Base-by-base conservation (phyloP, 2,797 vertebrate genomes). In the Sciurus vulgaris region DNA sequence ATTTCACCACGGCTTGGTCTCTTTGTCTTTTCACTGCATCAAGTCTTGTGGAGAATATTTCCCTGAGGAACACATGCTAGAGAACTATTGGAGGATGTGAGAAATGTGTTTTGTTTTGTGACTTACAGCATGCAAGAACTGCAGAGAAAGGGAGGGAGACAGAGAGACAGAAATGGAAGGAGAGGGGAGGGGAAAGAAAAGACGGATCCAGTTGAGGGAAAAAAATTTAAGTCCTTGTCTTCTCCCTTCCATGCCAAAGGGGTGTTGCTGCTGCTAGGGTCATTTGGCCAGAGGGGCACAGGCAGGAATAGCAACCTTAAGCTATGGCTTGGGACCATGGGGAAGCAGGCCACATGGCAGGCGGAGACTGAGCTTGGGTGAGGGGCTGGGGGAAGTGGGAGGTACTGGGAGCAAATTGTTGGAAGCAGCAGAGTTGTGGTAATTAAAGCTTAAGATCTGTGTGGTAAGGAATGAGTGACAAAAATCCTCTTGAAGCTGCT, bases 1-100 rank as follows among this genome's bases (percentile, higher is more conserved):
- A 96, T 96, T 96, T 85, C 0, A 0, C 83, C 76, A 95, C 14
- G 9, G 18, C 87, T 69, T 86, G 18, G 86, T 86, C 65, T 56
- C 0, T 70, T 89, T 65, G 24, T 87, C 41, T 96, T 98, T 98
- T 92, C 69, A 86, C 18, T 77, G 78, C 61, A 94, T 96, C 93
- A 65, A 97, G 63, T 89, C 91, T 2, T 84, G 44, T 63, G 76
- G 93, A 38, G 59, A 73, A 86, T 94, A 69, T 91, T 93, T 95
- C 17, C n/a, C 30, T 85, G 78, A 38, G 38, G 96, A 89, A 92
- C 44, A 92, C 9, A 33, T 83, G 44, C 76, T 79, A 24, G 95
- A 93, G 84, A 95, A 35, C 61, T 88, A 41, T 51, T 92, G 86
- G 54, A 49, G 82, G 54, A 92, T 96, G 35, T 26, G 87, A 84